Base-by-base conservation (phyloP, 2,888 invertebrate genomes). In the Elysia crispata region DNA sequence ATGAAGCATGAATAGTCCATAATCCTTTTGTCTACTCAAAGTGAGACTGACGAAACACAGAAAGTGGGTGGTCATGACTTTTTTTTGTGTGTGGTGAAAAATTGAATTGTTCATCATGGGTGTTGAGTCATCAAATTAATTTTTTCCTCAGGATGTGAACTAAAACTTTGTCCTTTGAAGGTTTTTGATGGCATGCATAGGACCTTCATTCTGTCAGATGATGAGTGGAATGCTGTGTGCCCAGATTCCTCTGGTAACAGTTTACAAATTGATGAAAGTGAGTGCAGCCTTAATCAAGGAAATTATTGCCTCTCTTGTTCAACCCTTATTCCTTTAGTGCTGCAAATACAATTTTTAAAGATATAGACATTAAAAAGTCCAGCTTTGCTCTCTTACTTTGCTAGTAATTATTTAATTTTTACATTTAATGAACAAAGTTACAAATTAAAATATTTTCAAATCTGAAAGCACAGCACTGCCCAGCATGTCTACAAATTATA, bases 191-290 rank as follows among this genome's bases (percentile, higher is more conserved):
- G 49, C 20, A 25, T 31, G 5, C 62, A 72, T 25, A 69, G 62
- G 41, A 50, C 50, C 20, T 20, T 11, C 18, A 13, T 78, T 5
- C 28, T 78, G 23, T 62, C 78, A 49, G 72, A 78, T 64, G 64
- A 78, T 3, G 73, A 73, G 60, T 78, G 72, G 62, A 62, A 28
- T 20, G 23, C 25, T 1, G 20, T 78, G 11, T 73, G 77, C 31
- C 33, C 1, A 1, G 49, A 13, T 3, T 23, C 33, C n/a, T 31
- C 69, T 50, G 62, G 20, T 49, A 13, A 1, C 3, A 6, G 15
- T 13, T 13, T 1, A 28, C 18, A 1, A 20, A n/a, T 64, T 8
- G 23, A 70, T 30, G 70, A 77, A 13, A 57, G 77, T 77, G 72
- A 78, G 78, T 64, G 41, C 11, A 6, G 41, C 41, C 41, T 41